Evolutionary conservation across 2,113 vertebrate species (phyloP), one percentile per base, ranked within the genome.

Genomic region (Alethe diademata): DNA sequence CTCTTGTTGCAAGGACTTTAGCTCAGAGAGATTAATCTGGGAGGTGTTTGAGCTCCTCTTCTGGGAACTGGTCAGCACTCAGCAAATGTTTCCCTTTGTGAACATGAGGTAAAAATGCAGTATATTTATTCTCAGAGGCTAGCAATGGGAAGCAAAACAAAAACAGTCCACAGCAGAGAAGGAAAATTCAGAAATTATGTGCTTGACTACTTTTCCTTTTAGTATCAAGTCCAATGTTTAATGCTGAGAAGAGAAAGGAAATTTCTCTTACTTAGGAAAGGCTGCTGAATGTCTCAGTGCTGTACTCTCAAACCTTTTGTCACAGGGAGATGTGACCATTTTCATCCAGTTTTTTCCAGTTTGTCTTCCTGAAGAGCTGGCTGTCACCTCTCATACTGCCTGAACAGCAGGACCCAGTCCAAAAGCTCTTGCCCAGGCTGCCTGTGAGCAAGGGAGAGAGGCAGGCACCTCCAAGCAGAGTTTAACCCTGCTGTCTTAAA

Each of bases 141-240:
- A 81, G 70, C 62, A 91, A 86, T 83, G 75, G 43, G 71, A 67
- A 93, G 10, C 35, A 86, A 78, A 91, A 54, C 17, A 83, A 70
- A 69, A 71, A 8, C n/a, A 61, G 26, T 23, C 24, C 47, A 36
- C 29, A 54, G 36, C 20, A 23, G 50, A 85, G 78, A 76, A 83
- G 8, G 20, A 73, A 85, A 56, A 72, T 45, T 29, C 26, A 22
- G 61, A 78, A 33, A 33, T 78, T 3, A 54, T 51, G 14, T 50
- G 25, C 38, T 91, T 87, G 42, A 45, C 16, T 73, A 79, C 47
- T 75, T 92, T 58, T 71, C 14, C 42, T 94, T 87, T 62, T 43
- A 71, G 11, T 79, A 73, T 25, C 9, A 69, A 65, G 35, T n/a
- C 42, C 29, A 58, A 18, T 16, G 3, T 72, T 92, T 82, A 65